phyloP scores from a whole-genome alignment of 1,140 invertebrate genomes.

The Lithobius niger region DNA sequence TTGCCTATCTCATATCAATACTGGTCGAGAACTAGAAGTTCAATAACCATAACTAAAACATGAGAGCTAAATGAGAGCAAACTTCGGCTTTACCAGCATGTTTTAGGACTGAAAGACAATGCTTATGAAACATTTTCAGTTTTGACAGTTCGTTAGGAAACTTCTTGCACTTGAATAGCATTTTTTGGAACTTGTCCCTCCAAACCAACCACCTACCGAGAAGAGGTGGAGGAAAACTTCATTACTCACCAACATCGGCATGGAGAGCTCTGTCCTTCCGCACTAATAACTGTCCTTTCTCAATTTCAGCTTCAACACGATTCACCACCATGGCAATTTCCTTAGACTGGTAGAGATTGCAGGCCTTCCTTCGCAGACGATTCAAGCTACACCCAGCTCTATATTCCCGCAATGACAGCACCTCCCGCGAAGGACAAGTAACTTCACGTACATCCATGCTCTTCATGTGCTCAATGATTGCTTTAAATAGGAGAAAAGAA shows the following conservation, averaged over 20 bases:
- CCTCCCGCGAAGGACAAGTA: slow-evolving; percentile 37
- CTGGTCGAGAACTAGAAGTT: too few relatives aligned
- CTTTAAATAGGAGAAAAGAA: too few relatives aligned
- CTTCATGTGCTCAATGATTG: background rate
- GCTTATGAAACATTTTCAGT: too few relatives aligned
- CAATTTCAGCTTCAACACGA: slow-evolving; percentile 34
- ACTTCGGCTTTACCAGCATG: too few relatives aligned
- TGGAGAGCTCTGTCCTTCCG: slow-evolving; percentile 35
- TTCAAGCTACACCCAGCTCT: slow-evolving; percentile 31
- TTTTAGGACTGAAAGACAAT: too few relatives aligned
- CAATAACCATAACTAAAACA: too few relatives aligned
- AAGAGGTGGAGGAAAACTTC: background rate
- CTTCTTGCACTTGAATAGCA: background rate
- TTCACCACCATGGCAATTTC: slow-evolving; percentile 28
- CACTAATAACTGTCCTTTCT: slow-evolving; percentile 28
- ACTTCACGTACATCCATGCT: slow-evolving; percentile 14
- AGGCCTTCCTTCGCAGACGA: slow-evolving; percentile 30
- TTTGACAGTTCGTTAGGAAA: too few relatives aligned
- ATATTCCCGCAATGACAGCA: slow-evolving; percentile 34
- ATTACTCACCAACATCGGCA: slow-evolving; percentile 31
- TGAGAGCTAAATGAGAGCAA: too few relatives aligned
- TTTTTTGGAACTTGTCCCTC: background rate
- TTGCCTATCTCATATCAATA: too few relatives aligned
- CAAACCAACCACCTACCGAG: too few relatives aligned
- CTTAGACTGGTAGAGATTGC: slow-evolving; percentile 33